Percentiles rank a stretch among this genome's conserved stretches.
phyloP scores from a whole-genome alignment of 2,888 invertebrate species.

The Apamea sordens region DNA sequence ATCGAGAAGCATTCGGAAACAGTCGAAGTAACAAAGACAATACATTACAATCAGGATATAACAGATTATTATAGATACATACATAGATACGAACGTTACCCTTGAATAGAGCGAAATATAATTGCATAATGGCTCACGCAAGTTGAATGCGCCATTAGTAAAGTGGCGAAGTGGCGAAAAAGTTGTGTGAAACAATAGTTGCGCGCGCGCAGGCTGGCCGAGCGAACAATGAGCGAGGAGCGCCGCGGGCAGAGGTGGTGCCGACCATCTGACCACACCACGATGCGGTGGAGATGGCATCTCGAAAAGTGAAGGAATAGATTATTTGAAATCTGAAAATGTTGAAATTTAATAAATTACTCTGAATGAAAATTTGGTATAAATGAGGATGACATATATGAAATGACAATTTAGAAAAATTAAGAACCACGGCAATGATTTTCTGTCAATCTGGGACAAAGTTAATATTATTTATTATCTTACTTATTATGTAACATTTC shows the following conservation, averaged over 20 bases:
- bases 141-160: slow-evolving; percentile 70
- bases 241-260: slow-evolving; percentile 69
- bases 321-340: not conserved
- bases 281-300: slow-evolving; percentile 55
- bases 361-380: not conserved
- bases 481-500: not conserved
- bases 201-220: slow-evolving; percentile 61
- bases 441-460: not conserved
- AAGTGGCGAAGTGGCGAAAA: slow-evolving; percentile 76
- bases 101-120: slow-evolving; percentile 66
- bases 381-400: not conserved
- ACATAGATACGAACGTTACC: slow-evolving; percentile 49
- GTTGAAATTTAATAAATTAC: not conserved
- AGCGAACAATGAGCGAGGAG: slow-evolving; percentile 74
- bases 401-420: not conserved
- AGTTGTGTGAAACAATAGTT: slow-evolving; percentile 74
- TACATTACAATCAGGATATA: slow-evolving; percentile 59
- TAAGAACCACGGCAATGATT: not conserved
- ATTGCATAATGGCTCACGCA: slow-evolving; percentile 67
- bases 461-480: not conserved
- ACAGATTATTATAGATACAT: slow-evolving; percentile 27
- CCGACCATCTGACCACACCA: slow-evolving; percentile 42
- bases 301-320: slow-evolving; percentile 30
- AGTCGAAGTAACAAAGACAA: slow-evolving; percentile 48
- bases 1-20: slow-evolving; percentile 52